phyloP scores from a whole-genome alignment of 2,888 invertebrate genomes.

The Andrena chrysosceles region DNA sequence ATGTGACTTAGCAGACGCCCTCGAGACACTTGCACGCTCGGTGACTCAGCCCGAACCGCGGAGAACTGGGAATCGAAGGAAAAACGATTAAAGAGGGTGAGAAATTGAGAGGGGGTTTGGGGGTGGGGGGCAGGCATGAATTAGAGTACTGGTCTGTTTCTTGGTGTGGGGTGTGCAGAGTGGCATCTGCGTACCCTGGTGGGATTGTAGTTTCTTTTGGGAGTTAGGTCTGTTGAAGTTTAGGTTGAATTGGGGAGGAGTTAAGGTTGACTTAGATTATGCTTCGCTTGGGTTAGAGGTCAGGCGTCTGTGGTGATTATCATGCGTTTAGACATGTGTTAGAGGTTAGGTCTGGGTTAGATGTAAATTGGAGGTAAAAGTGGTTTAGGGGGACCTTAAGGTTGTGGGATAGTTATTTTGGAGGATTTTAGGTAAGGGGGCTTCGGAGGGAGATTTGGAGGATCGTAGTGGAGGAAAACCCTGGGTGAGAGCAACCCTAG shows the following conservation, averaged over 20 bases:
- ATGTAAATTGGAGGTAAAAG: constrained; percentile 40
- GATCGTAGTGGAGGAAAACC: no score
- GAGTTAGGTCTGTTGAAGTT: not conserved
- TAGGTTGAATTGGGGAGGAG: no score
- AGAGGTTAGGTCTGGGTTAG: constrained; percentile 36
- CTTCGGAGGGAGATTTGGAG: no score
- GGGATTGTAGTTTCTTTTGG: not conserved
- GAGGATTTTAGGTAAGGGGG: no score
- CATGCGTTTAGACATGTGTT: constrained; percentile 12
- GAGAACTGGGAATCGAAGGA: constrained; percentile 19
- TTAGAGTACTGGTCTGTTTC: not conserved
- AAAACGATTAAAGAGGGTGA: constrained; percentile 19
- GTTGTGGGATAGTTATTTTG: no score
- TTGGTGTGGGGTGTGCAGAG: not conserved
- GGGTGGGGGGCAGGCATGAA: not conserved
- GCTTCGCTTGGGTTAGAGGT: not conserved
- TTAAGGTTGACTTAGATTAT: no score
- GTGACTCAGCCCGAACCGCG: constrained; percentile 56
- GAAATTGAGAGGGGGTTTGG: not conserved
- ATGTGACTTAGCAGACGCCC: constrained; percentile 82
- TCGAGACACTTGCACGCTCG: constrained; percentile 78
- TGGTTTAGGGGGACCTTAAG: no score
- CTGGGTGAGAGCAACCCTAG: no score
- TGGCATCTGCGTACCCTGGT: not conserved
- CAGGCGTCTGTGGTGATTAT: not conserved